A percentile compares a stretch with the other conserved stretches of the same genome.
These are phyloP conservation scores for Leguminivora glycinivorella DNA, from an alignment of 1,140 invertebrate genomes.

Conservation along the genomic window DNA sequence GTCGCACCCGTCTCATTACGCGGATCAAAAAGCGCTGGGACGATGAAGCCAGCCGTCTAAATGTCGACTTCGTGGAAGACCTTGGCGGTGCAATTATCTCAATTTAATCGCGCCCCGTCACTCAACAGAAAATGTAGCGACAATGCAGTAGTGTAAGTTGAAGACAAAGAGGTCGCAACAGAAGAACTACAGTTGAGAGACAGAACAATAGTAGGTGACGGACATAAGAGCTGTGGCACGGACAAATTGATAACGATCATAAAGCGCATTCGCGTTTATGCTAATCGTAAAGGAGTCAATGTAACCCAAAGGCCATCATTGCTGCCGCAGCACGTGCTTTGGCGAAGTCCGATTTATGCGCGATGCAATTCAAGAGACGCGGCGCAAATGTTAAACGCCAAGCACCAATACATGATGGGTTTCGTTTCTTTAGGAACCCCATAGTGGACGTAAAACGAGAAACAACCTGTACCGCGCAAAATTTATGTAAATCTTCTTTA, in stretches of 20 bases:
- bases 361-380: slow-evolving; percentile 58
- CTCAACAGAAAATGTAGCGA: slow-evolving; percentile 46
- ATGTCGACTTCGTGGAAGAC: slow-evolving; percentile 57
- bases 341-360: slow-evolving; percentile 65
- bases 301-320: slow-evolving; percentile 62
- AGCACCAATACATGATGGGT: slow-evolving; percentile 55
- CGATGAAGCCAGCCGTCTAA: slow-evolving; percentile 50
- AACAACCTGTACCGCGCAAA: slow-evolving; percentile 51
- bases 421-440: slow-evolving; percentile 55
- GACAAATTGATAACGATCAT: slow-evolving; percentile 67
- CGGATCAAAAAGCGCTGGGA: slow-evolving; percentile 50
- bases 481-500: slow-evolving; percentile 56
- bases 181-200: slow-evolving; percentile 46
- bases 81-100: slow-evolving; percentile 57
- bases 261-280: slow-evolving; percentile 51
- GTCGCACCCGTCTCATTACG: slow-evolving; percentile 61
- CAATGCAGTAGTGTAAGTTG: slow-evolving; percentile 42
- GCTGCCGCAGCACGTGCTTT: slow-evolving; percentile 66
- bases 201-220: slow-evolving; percentile 55
- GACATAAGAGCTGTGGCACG: slow-evolving; percentile 41
- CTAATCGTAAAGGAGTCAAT: slow-evolving; percentile 60
- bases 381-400: slow-evolving; percentile 66
- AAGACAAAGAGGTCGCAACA: slow-evolving; percentile 45
- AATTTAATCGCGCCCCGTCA: slow-evolving; percentile 53
- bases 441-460: slow-evolving; percentile 50